phyloP scores from a whole-genome alignment of 2,113 vertebrate genomes.

The Scomber colias region DNA sequence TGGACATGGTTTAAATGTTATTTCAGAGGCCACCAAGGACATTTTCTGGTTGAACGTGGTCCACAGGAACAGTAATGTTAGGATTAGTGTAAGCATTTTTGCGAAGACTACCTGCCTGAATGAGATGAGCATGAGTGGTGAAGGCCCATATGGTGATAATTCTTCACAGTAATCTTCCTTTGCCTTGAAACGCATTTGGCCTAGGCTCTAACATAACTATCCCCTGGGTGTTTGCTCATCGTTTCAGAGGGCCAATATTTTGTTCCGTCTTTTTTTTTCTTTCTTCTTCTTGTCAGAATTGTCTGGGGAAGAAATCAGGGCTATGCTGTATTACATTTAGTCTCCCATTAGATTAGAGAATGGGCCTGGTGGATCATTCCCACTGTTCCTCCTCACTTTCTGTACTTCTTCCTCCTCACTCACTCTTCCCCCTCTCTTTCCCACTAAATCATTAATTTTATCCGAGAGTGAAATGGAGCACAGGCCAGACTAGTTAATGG shows the following conservation, averaged over 20 bases:
- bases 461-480: slow-evolving; percentile 81
- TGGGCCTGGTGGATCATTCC: slow-evolving; percentile 32
- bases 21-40: slow-evolving; percentile 20
- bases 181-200: slow-evolving; percentile 48
- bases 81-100: slow-evolving; percentile 48
- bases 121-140: slow-evolving; percentile 17
- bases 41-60: slow-evolving; percentile 24
- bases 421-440: slow-evolving; percentile 24
- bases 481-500: slow-evolving; percentile 78
- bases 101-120: slow-evolving; percentile 29
- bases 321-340: slow-evolving; percentile 52
- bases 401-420: slow-evolving; percentile 29
- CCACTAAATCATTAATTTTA: slow-evolving; percentile 79
- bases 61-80: slow-evolving; percentile 3
- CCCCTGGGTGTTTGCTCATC: slow-evolving; percentile 23
- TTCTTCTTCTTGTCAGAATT: slow-evolving; percentile 24
- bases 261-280: slow-evolving; percentile 18
- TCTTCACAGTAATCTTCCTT: slow-evolving; percentile 28
- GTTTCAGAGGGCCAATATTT: slow-evolving; percentile 43
- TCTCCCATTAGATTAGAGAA: slow-evolving; percentile 60
- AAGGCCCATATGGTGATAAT: slow-evolving; percentile 49
- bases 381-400: slow-evolving; percentile 19
- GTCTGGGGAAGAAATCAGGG: slow-evolving; percentile 39
- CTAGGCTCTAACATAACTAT: slow-evolving; percentile 27
- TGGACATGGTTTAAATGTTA: slow-evolving; percentile 34